Base-by-base conservation (phyloP, 2,888 invertebrate species). In the Branchipolynoe longqiensis region DNA sequence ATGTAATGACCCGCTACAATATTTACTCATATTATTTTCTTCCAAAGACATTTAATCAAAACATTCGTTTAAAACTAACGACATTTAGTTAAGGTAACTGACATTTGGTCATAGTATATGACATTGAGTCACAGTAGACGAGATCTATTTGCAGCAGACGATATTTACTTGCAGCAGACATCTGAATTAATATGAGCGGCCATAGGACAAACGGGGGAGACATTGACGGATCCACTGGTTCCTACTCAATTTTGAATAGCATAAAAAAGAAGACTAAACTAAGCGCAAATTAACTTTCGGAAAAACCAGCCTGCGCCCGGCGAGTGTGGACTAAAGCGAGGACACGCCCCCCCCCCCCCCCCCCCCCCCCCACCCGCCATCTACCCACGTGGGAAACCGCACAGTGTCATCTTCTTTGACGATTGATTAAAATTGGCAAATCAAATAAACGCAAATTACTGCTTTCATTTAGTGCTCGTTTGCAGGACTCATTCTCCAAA, bases 361-460 rank as follows among this genome's bases (percentile, higher is more conserved):
- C n/a, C n/a, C n/a, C n/a, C n/a, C n/a, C n/a, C n/a, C n/a, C n/a
- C n/a, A n/a, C n/a, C n/a, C n/a, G n/a, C n/a, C n/a, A n/a, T n/a
- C 33, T 38, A n/a, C 69, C 33, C 69, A 69, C 62, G 22, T 22
- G 62, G 62, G 33, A 62, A 62, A 62, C 62, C 62, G 33, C 62
- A 62, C 62, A 31, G 4, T 18, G 48, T 8, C 48, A 12, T 62
- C 33, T 62, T 31, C 28, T 3, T 12, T 33, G 69, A 25, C 69
- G 69, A 69, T 69, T 69, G 69, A 69, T 69, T 69, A 69, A 69
- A 69, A 36, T 69, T 69, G 36, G 0, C 69, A 69, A 69, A 69
- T 69, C 69, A 69, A 69, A 69, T 69, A n/a, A 36, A 69, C 69
- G 6, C 69, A 69, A 69, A 69, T 69, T 69, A 69, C 69, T 69